phyloP scores from a whole-genome alignment of 1,140 invertebrate genomes.

The Bombus picipes region DNA sequence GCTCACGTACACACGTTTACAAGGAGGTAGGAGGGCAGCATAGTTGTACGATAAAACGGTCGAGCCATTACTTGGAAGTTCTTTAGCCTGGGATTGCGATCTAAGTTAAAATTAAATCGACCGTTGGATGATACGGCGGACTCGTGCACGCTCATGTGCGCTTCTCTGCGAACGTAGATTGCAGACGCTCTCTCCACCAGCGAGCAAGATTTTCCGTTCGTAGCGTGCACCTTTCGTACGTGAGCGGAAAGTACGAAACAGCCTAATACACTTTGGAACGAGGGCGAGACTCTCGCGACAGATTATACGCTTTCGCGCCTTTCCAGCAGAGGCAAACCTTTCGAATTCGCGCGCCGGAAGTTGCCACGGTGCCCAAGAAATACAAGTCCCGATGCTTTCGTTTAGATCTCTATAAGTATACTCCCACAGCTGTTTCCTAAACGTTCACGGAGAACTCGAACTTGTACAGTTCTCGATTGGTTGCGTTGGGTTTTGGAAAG shows the following conservation, averaged over 20 bases:
- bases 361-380: not conserved
- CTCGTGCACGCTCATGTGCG: not conserved
- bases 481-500: not conserved
- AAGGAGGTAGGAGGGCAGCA: not conserved
- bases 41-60: slow-evolving; percentile 43
- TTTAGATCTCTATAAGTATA: not conserved
- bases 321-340: not conserved
- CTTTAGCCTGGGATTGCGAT: slow-evolving; percentile 42
- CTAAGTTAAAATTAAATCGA: slow-evolving; percentile 65
- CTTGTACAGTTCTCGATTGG: not conserved
- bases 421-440: not conserved
- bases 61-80: slow-evolving; percentile 5
- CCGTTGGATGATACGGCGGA: slow-evolving; percentile 41
- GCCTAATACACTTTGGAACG: slow-evolving; percentile 34
- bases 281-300: not conserved
- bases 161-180: not conserved
- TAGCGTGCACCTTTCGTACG: slow-evolving; percentile 39
- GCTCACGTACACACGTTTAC: slow-evolving; percentile 23
- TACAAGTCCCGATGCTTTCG: not conserved
- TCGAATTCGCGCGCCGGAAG: not conserved
- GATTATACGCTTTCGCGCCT: not conserved
- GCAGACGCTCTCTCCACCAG: not conserved
- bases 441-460: not conserved
- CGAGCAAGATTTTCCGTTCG: slow-evolving; percentile 47
- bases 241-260: slow-evolving; percentile 55